Evolutionary conservation across 2,113 vertebrate species (phyloP).

Genomic region (Tenebrosternarchus preto): DNA sequence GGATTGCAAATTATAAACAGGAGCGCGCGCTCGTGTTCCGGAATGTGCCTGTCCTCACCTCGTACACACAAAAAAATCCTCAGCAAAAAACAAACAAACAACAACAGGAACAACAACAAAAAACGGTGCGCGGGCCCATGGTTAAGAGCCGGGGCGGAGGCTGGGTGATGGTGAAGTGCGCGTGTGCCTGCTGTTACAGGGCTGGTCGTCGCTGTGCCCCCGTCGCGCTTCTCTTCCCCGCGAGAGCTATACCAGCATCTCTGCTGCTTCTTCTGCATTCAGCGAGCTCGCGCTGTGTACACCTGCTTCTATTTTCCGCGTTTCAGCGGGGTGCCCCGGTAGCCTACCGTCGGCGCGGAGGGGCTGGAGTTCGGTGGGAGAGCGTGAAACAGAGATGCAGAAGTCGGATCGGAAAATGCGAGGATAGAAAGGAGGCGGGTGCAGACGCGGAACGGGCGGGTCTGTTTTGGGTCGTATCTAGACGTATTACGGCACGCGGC

Average conservation of each 20-base stretch:
- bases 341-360: neutral
- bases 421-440: slow-evolving; percentile 21
- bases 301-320: slow-evolving; percentile 53
- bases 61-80: neutral
- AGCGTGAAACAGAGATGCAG: neutral
- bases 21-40: slow-evolving; percentile 46
- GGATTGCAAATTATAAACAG: slow-evolving; percentile 10
- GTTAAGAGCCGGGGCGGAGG: slow-evolving; percentile 26
- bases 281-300: slow-evolving; percentile 47
- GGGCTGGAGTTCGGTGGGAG: neutral
- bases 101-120: neutral
- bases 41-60: slow-evolving; percentile 53
- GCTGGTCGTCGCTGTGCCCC: slow-evolving; percentile 32
- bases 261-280: slow-evolving; percentile 41
- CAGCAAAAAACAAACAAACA: neutral
- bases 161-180: slow-evolving; percentile 30
- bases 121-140: slow-evolving; percentile 12
- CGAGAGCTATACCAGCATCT: neutral
- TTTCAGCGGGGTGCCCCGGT: slow-evolving; percentile 48
- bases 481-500: slow-evolving; percentile 32
- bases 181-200: slow-evolving; percentile 37
- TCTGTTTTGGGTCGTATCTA: slow-evolving; percentile 11
- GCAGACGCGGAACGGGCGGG: neutral
- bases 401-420: neutral
- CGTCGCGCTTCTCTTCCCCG: neutral